A percentile compares a stretch with the other conserved stretches of the same genome.
Evolutionary conservation across 2,888 invertebrate genomes (phyloP).

Genomic region (Synergus gifuensis): DNA sequence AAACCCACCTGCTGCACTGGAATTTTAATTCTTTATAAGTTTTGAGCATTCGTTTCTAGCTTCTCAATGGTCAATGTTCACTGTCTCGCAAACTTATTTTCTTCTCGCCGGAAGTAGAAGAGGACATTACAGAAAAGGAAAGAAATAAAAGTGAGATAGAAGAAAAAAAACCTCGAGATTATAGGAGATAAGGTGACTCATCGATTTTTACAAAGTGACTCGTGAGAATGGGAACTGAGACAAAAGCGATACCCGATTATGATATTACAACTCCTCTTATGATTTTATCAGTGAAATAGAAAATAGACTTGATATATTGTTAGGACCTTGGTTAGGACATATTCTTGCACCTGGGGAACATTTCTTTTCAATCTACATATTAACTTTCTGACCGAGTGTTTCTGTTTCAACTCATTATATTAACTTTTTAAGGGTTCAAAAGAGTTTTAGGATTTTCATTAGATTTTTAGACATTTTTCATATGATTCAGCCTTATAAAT

Average conservation of each 20-base stretch:
- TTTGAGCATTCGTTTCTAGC: slow-evolving; percentile 39
- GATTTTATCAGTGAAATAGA: slow-evolving; percentile 22
- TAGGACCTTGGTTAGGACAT: no score
- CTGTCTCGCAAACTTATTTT: slow-evolving; percentile 5
- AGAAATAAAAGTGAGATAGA: neutral
- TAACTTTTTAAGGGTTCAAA: no score
- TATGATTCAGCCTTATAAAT: no score
- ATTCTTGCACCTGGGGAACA: slow-evolving; percentile 9
- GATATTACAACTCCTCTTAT: slow-evolving; percentile 23
- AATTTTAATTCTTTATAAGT: slow-evolving; percentile 50
- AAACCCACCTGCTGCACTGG: slow-evolving; percentile 51
- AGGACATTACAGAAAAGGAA: neutral
- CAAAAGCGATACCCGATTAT: slow-evolving; percentile 28
- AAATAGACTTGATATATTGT: neutral
- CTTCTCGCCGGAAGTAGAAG: slow-evolving; percentile 23
- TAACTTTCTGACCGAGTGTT: neutral
- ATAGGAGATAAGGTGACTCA: slow-evolving; percentile 21
- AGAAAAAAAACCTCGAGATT: neutral
- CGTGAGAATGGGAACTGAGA: slow-evolving; percentile 9
- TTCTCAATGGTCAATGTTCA: slow-evolving; percentile 7
- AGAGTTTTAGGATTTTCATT: no score
- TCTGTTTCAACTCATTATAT: no score
- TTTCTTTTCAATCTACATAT: neutral
- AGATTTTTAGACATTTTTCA: no score
- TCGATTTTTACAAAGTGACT: slow-evolving; percentile 25